Percentiles rank a stretch among this genome's conserved stretches.
These are phyloP conservation scores for Cataglyphis rosenhaueri DNA, from an alignment of 2,888 invertebrate genomes.

Conservation along the genomic window DNA sequence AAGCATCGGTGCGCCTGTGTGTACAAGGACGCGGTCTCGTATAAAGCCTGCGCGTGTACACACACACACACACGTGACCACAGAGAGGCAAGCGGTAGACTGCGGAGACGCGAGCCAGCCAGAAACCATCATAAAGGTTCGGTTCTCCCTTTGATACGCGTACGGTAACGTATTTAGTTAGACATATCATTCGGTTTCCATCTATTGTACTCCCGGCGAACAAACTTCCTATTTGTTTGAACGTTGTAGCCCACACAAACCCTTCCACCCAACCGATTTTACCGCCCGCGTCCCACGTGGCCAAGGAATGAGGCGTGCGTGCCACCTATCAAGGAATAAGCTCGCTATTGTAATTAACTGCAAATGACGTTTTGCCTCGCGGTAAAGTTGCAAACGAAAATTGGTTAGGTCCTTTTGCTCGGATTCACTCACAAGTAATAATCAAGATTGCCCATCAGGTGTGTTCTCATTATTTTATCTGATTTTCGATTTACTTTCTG, in stretches of 20 bases:
- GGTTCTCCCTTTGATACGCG: conserved; percentile 83
- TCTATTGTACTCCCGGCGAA: conserved; percentile 82
- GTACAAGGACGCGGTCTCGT: conserved; percentile 57
- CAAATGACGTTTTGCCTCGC: conserved; percentile 63
- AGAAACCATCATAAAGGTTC: conserved; percentile 85
- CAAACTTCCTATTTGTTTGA: conserved; percentile 85
- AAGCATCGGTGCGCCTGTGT: conserved; percentile 64
- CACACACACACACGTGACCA: conserved; percentile 68
- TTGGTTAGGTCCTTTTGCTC: conserved; percentile 6
- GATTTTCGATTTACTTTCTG: not conserved
- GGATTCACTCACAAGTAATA: conserved; percentile 15
- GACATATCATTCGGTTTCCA: conserved; percentile 85
- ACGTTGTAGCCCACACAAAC: conserved; percentile 77
- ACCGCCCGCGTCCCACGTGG: conserved; percentile 54
- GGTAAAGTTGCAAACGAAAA: conserved; percentile 30
- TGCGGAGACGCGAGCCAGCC: conserved; percentile 81
- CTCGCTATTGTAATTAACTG: conserved; percentile 74
- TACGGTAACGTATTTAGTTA: conserved; percentile 84
- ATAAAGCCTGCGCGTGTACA: conserved; percentile 40
- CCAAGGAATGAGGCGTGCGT: conserved; percentile 63
- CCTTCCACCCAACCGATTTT: conserved; percentile 50
- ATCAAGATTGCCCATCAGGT: not conserved
- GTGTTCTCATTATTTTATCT: conserved; percentile 12
- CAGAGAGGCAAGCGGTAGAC: conserved; percentile 78
- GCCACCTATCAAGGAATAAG: conserved; percentile 65